A percentile compares a stretch with the other conserved stretches of the same genome.
Conservation (phyloP, 1,140 invertebrate species). For the Sycophaga agraensis region DNA sequence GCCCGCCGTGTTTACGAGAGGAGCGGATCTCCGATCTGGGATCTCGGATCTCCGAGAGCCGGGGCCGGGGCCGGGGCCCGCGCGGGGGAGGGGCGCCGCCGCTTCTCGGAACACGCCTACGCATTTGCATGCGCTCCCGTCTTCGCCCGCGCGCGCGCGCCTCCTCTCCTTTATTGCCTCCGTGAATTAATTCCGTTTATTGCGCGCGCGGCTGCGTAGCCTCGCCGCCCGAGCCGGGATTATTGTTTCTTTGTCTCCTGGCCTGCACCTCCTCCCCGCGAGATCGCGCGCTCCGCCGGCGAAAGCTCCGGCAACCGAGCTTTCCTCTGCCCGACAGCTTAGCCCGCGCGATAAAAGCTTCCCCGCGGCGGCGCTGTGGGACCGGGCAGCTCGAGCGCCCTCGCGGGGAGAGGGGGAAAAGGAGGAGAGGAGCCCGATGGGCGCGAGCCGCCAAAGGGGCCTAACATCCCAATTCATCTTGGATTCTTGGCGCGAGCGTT, state of each 20-base stretch:
- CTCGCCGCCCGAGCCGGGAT: too few relatives aligned
- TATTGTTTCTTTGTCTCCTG: not conserved
- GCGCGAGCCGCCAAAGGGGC: not conserved
- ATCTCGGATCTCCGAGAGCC: too few relatives aligned
- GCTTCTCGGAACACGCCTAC: conserved; percentile 26
- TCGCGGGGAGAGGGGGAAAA: too few relatives aligned
- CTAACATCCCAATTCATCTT: too few relatives aligned
- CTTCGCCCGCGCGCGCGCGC: not conserved
- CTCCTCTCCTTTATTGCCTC: conserved; percentile 20
- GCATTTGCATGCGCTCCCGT: conserved; percentile 18
- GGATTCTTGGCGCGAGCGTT: too few relatives aligned
- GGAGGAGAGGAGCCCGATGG: not conserved
- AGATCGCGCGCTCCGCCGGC: not conserved
- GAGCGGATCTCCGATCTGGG: conserved; percentile 21
- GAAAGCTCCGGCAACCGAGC: not conserved
- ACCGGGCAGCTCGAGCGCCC: too few relatives aligned
- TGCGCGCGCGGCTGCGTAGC: too few relatives aligned
- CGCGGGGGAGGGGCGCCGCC: not conserved
- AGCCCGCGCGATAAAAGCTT: not conserved
- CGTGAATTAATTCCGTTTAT: conserved; percentile 33
- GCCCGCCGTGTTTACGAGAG: conserved; percentile 21
- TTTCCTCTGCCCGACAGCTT: not conserved
- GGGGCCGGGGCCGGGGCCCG: not conserved
- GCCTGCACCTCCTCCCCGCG: not conserved
- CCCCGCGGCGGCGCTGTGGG: too few relatives aligned